A percentile compares a stretch with the other conserved stretches of the same genome.
Evolutionary conservation across 2,888 invertebrate species (phyloP).

Genomic region (Zygaena filipendulae): DNA sequence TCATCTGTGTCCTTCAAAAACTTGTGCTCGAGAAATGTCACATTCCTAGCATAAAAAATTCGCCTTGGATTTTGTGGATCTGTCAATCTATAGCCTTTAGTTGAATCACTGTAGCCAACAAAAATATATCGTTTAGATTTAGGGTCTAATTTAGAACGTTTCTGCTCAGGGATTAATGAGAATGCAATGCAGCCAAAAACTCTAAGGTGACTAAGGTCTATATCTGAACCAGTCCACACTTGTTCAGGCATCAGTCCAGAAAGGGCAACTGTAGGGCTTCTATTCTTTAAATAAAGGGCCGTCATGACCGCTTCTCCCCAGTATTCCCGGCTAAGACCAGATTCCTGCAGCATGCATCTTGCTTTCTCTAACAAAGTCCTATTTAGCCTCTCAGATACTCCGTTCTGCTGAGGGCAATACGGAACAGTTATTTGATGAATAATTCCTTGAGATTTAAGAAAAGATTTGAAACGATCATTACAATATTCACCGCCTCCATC

Average conservation of each 20-base stretch:
- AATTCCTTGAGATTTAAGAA: conserved; percentile 5
- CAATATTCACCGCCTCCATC: conserved; percentile 16
- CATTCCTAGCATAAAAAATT: too few species aligned
- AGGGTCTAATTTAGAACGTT: background rate
- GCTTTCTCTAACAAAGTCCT: conserved; percentile 8
- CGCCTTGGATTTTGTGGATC: too few species aligned
- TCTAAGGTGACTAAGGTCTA: too few species aligned
- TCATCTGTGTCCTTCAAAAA: too few species aligned
- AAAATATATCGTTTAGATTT: background rate
- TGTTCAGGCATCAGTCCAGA: conserved; percentile 1
- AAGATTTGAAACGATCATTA: conserved; percentile 3
- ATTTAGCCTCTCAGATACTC: conserved; percentile 6
- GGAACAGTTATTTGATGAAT: conserved; percentile 8
- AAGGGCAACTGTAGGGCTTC: conserved; percentile 3
- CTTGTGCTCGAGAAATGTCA: too few species aligned
- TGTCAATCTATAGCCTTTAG: too few species aligned
- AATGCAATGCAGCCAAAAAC: too few species aligned
- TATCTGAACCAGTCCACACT: too few species aligned
- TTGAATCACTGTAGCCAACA: too few species aligned
- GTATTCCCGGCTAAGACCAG: conserved; percentile 3
- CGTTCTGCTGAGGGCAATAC: conserved; percentile 9
- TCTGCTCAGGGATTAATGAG: conserved; percentile 1
- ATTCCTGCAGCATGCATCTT: conserved; percentile 4
- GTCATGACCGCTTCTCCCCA: conserved; percentile 6
- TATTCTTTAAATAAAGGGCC: conserved; percentile 5